A percentile compares a stretch with the other conserved stretches of the same genome.
These are phyloP conservation scores for Platyscapa corneri DNA, from an alignment of 1,140 invertebrate species.

Conservation along the genomic window DNA sequence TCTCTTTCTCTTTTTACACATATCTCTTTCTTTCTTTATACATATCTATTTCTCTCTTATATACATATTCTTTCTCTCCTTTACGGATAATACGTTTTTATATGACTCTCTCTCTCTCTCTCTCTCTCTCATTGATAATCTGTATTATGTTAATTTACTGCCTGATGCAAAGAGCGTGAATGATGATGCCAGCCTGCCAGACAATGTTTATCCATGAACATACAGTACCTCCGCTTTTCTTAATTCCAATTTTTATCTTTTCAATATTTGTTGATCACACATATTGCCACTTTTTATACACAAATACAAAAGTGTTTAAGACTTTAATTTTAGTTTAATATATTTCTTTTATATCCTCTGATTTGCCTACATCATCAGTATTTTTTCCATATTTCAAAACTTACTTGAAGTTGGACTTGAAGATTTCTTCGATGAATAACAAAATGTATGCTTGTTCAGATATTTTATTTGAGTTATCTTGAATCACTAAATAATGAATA, in stretches of 20 bases:
- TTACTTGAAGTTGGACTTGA: conserved; percentile 20
- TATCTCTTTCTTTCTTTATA: conserved; percentile 1
- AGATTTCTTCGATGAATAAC: neutral
- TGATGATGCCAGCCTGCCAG: conserved; percentile 50
- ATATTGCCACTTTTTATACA: neutral
- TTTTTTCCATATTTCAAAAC: neutral
- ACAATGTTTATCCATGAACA: conserved; percentile 21
- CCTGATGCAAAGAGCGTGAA: conserved; percentile 48
- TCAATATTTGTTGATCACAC: neutral
- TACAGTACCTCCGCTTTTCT: neutral
- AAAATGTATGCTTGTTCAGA: neutral
- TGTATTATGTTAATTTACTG: conserved; percentile 22
- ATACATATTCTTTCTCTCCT: neutral
- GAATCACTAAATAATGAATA: neutral
- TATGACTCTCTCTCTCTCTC: neutral
- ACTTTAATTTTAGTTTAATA: neutral
- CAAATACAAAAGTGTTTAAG: neutral
- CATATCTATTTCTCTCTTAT: neutral
- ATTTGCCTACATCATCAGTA: neutral
- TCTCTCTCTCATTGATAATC: neutral
- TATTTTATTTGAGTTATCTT: neutral
- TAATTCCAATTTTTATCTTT: neutral
- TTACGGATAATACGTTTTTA: neutral
- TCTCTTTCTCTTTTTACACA: neutral
- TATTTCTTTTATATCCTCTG: neutral